Evolutionary conservation across 92 coral and sea anemone genomes (phyloP).

Genomic region (Pocillopora meandrina): DNA sequence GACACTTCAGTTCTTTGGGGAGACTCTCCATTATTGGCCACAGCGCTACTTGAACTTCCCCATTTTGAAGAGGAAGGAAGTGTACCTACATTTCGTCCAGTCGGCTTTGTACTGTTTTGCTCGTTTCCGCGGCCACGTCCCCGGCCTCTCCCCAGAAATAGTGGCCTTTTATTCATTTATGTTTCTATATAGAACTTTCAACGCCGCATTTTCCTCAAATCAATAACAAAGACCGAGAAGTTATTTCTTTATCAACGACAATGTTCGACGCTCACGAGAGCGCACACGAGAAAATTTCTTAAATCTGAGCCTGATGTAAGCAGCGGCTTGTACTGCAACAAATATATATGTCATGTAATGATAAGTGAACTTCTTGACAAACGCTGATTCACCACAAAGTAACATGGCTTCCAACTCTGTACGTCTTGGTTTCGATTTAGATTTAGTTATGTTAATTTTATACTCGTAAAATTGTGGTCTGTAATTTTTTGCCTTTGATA

Average conservation of each 20-base stretch:
- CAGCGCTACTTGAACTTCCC: background rate
- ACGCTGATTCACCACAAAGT: constrained; percentile 9
- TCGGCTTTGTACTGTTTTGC: constrained; percentile 14
- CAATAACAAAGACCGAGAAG: background rate
- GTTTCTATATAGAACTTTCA: background rate
- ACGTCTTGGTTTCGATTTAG: constrained; percentile 6
- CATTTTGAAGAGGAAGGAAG: constrained; percentile 5
- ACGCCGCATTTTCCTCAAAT: background rate
- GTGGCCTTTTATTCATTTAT: constrained; percentile 75
- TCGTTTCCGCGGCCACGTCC: constrained; percentile 77
- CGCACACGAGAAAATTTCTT: background rate
- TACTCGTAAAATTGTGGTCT: background rate
- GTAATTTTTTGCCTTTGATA: too few relatives aligned
- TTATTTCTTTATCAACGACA: background rate
- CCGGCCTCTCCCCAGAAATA: constrained; percentile 92
- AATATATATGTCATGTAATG: background rate
- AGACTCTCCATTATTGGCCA: constrained; percentile 9
- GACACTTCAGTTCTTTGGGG: constrained; percentile 39
- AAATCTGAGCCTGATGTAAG: background rate
- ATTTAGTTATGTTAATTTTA: background rate
- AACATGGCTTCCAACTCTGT: constrained; percentile 62
- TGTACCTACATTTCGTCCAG: background rate
- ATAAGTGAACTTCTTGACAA: background rate
- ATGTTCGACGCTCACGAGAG: background rate
- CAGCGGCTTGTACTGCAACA: background rate